Evolutionary conservation across 2,888 invertebrate genomes (phyloP).

Genomic region (Ormyrus labotus): DNA sequence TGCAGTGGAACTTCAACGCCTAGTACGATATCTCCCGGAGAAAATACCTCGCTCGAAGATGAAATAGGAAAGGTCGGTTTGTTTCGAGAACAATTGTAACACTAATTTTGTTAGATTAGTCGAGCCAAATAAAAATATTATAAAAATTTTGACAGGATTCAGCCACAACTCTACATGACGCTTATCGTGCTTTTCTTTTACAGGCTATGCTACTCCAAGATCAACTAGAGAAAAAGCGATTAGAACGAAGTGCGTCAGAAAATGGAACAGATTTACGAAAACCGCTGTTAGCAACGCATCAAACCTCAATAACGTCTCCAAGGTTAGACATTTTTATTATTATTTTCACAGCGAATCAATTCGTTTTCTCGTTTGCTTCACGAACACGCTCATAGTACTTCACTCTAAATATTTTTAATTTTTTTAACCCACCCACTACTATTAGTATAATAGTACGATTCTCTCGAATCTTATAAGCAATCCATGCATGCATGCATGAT

Average conservation of each 20-base stretch:
- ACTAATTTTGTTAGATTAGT: too few species aligned
- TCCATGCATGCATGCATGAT: slow-evolving; percentile 61
- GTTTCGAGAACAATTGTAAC: too few species aligned
- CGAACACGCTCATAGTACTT: slow-evolving; percentile 9
- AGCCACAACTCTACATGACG: neutral
- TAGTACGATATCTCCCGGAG: slow-evolving; percentile 76
- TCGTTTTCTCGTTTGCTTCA: slow-evolving; percentile 5
- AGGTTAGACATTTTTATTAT: slow-evolving; percentile 64
- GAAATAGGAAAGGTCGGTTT: slow-evolving; percentile 70
- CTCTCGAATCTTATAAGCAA: slow-evolving; percentile 22
- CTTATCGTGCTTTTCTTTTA: slow-evolving; percentile 23
- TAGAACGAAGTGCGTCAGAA: slow-evolving; percentile 73
- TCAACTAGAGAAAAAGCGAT: slow-evolving; percentile 71
- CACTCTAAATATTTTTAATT: neutral
- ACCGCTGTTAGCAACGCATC: slow-evolving; percentile 67
- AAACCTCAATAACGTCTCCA: slow-evolving; percentile 70
- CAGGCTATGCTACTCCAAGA: slow-evolving; percentile 72
- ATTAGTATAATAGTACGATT: neutral
- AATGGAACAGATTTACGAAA: slow-evolving; percentile 69
- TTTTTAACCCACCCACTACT: slow-evolving; percentile 5
- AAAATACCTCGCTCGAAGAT: slow-evolving; percentile 72
- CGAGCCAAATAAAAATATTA: too few species aligned
- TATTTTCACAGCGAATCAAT: slow-evolving; percentile 1
- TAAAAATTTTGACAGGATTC: neutral
- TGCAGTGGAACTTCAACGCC: slow-evolving; percentile 76